Percentiles rank a stretch among this genome's conserved stretches.
These are phyloP conservation scores for Bradypus variegatus DNA, from an alignment of 2,797 vertebrate genomes.

Conservation along the genomic window DNA sequence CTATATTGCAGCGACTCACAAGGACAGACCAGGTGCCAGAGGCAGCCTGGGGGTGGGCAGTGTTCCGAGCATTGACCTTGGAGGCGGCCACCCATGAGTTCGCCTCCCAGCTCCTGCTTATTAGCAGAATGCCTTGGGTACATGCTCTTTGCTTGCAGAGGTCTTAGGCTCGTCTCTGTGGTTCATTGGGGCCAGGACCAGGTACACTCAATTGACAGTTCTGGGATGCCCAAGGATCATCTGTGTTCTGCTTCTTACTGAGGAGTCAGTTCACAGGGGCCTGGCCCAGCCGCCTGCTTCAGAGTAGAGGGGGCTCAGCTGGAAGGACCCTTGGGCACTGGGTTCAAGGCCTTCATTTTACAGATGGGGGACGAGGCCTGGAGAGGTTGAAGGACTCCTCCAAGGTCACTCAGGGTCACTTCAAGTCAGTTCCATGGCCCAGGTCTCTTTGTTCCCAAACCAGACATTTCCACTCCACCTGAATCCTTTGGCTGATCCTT, in stretches of 20 bases:
- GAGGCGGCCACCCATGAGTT: not conserved
- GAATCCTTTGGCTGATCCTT: not conserved
- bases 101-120: not conserved
- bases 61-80: not conserved
- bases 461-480: not conserved
- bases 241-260: not conserved
- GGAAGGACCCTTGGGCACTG: not conserved
- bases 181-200: not conserved
- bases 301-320: not conserved
- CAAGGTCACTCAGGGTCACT: not conserved
- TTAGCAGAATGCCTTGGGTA: not conserved
- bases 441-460: not conserved
- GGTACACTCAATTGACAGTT: not conserved
- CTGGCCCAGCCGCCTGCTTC: not conserved
- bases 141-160: not conserved
- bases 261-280: not conserved
- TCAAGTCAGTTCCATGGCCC: not conserved
- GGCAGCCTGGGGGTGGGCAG: not conserved
- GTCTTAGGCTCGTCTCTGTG: not conserved
- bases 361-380: not conserved
- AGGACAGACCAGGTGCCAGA: not conserved
- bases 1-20: not conserved
- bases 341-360: not conserved
- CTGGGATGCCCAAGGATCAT: not conserved
- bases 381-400: not conserved